Base-by-base conservation (phyloP, 2,797 vertebrate genomes). In the Karalla daura region DNA sequence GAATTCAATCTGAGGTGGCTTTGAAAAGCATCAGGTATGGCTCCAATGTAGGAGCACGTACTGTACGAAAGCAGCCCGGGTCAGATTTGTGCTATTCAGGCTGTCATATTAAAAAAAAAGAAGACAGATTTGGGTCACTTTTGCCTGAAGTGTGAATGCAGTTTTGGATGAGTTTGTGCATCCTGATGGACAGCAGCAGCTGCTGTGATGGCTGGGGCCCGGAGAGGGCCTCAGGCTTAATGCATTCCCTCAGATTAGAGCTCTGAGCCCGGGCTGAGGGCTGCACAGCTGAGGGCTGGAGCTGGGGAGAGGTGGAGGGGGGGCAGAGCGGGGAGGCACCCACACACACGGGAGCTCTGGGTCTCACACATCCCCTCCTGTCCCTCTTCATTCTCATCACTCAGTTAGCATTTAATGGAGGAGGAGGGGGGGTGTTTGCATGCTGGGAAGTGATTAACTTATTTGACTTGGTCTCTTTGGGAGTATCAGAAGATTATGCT, bases 211-310 rank as follows among this genome's bases (percentile, higher is more conserved):
- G 28, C 60, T 30, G 30, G 36, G 56, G 77, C 62, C 37, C 5
- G 5, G 43, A 59, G 41, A 60, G 44, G 63, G 74, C 70, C 76
- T 60, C 69, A 12, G 46, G 71, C 74, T 89, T 84, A 87, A 86
- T 80, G 85, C 89, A 88, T 91, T 91, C 86, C 75, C 83, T 81
- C 63, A 87, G 75, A 85, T 84, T 85, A 86, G 67, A 71, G 83
- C 56, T 44, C 30, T 40, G 75, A 76, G 81, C 36, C 50, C 13
- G 10, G 47, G 73, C 72, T 74, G 78, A 80, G 75, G 64, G 73
- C 76, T 67, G 52, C 74, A 86, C 87, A 86, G 78, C 88, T 84
- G 87, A 88, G 76, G 75, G 46, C 58, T 66, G 28, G 30, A n/a
- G n/a, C n/a, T n/a, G n/a, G n/a, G n/a, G 28, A 50, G 33, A 50